Evolutionary conservation across 2,113 vertebrate species (phyloP), one percentile per base, ranked within the genome.

Genomic region (Eptatretus burgeri): DNA sequence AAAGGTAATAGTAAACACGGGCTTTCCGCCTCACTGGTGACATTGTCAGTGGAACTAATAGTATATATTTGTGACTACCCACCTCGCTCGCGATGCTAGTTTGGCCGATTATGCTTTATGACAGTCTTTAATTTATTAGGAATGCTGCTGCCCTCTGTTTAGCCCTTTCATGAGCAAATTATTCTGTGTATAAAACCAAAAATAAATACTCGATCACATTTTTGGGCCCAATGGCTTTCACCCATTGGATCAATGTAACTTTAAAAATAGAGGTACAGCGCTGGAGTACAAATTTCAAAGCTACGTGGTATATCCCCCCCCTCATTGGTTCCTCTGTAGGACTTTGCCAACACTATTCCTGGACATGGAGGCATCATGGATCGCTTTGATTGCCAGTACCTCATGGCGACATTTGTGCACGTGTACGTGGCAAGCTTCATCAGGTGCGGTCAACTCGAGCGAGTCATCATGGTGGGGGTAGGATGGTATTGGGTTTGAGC

Each of bases 351-450:
- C 75, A 98, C 91, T 13, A 98, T 95, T 68, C 91, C 91, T 0
- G 91, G 91, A 2, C 91, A 98, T 0, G 91, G 91, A 9, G 91
- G 91, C 5, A 98, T 98, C 67, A 98, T 98, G 91, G 91, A 98
- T 66, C 78, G 91, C 63, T 98, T 98, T 2, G 91, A 98, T 79
- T 98, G 91, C 67, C 91, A 98, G 72, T 98, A 96, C 71, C 79
- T 98, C 70, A 98, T 98, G 91, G 91, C 91, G 50, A 98, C 91
- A 13, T 98, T 98, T 18, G 91, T 98, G 11, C 95, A 98, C 0
- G 91, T 96, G n/a, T 98, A 98, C 77, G 94, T 98, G 0, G 89
- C 89, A 11, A 98, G 91, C 73, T 98, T 98, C 49, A 98, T 98
- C 78, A 93, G 87, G 91, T 96, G 71, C 5, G 16, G 4, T n/a